A percentile compares a stretch with the other conserved stretches of the same genome.
Conservation (phyloP, 1,140 invertebrate genomes). For the Hestina assimilis region DNA sequence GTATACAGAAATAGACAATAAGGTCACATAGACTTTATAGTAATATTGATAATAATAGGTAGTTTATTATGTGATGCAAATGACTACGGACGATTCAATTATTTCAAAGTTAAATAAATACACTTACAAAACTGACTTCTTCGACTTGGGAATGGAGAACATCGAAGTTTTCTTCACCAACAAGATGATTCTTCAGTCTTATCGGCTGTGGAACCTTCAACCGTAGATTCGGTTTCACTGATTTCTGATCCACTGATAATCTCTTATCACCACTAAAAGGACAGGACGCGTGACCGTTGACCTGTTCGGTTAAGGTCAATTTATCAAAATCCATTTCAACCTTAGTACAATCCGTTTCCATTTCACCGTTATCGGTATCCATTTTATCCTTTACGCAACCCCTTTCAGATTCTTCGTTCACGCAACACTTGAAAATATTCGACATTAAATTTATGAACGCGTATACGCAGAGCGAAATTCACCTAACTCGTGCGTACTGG, state of each 20-base stretch:
- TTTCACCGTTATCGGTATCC: slow-evolving; percentile 27
- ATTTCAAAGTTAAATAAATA: neutral
- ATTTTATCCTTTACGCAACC: slow-evolving; percentile 15
- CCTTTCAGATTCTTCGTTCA: slow-evolving; percentile 25
- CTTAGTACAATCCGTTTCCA: slow-evolving; percentile 27
- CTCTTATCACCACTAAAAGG: slow-evolving; percentile 51
- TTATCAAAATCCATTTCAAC: slow-evolving; percentile 31
- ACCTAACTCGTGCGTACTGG: slow-evolving; percentile 34
- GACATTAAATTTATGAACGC: slow-evolving; percentile 33
- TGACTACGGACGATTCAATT: too few species aligned
- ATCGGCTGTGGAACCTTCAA: slow-evolving; percentile 63
- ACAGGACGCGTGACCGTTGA: slow-evolving; percentile 48
- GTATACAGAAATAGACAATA: too few species aligned
- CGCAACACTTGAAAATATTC: slow-evolving; percentile 46
- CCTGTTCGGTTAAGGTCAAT: slow-evolving; percentile 37
- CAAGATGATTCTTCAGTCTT: slow-evolving; percentile 55
- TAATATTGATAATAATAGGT: too few species aligned
- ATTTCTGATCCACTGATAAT: slow-evolving; percentile 32
- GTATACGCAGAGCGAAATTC: slow-evolving; percentile 24
- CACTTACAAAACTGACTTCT: slow-evolving; percentile 57
- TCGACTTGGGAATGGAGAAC: slow-evolving; percentile 51
- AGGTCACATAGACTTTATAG: too few species aligned
- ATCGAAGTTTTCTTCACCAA: slow-evolving; percentile 52
- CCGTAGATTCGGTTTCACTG: slow-evolving; percentile 49
- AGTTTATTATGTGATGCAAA: too few species aligned